Percentiles rank a stretch among this genome's conserved stretches.
Conservation (phyloP, 2,888 invertebrate species). For the Eupithecia subfuscata region DNA sequence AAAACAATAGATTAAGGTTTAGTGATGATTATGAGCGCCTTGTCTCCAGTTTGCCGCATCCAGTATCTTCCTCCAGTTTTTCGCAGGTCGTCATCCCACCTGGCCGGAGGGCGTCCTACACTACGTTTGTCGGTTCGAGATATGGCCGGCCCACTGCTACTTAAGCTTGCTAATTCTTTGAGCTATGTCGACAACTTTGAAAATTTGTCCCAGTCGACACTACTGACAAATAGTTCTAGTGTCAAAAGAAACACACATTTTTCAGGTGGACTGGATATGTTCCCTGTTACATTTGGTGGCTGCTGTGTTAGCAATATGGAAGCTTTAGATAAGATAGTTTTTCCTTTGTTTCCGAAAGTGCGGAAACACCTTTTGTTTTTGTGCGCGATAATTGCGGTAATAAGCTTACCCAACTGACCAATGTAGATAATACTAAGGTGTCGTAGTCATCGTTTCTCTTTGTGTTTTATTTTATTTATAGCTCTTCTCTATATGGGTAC, state of each 20-base stretch:
- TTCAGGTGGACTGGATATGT: neutral
- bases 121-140: no score
- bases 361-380: slow-evolving; percentile 13
- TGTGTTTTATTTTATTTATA: no score
- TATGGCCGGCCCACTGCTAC: no score
- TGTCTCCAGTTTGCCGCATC: no score
- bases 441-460: neutral
- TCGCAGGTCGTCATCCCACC: no score
- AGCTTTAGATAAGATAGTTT: slow-evolving; percentile 11
- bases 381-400: neutral
- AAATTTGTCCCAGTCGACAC: neutral
- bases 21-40: no score
- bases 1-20: neutral
- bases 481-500: neutral
- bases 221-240: neutral
- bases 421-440: slow-evolving; percentile 3
- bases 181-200: no score
- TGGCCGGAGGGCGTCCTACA: no score
- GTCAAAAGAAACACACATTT: neutral
- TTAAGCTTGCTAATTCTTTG: no score
- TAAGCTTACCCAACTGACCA: slow-evolving; percentile 1
- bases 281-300: neutral
- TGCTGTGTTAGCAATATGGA: neutral
- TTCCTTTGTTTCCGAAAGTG: neutral
- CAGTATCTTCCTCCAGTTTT: no score